Conservation (phyloP, 2,888 invertebrate species). For the Amitus sp. region DNA sequence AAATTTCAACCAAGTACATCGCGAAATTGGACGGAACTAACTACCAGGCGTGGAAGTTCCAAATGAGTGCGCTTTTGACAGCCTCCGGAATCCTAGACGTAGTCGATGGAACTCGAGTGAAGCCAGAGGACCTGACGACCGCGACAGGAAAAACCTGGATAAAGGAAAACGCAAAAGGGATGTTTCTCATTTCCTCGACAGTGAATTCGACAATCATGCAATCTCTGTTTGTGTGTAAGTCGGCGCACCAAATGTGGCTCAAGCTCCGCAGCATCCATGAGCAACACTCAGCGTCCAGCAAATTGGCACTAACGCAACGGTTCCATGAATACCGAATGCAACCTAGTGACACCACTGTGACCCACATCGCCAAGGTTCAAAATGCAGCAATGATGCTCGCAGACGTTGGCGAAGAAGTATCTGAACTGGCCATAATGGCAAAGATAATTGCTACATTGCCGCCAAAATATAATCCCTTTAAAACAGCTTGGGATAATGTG, state of each 20-base stretch:
- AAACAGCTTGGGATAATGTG: no score
- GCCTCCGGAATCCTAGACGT: conserved; percentile 17
- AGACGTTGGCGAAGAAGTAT: no score
- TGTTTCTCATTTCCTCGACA: no score
- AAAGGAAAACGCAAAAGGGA: no score
- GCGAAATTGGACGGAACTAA: conserved; percentile 18
- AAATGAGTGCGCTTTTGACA: conserved; percentile 13
- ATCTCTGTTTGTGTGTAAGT: conserved; percentile 36
- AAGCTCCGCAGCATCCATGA: conserved; percentile 39
- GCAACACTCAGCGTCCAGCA: conserved; percentile 44
- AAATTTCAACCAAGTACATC: conserved; percentile 6
- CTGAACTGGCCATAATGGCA: no score
- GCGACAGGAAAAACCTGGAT: no score
- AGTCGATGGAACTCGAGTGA: conserved; percentile 8
- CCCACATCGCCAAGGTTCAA: conserved; percentile 40
- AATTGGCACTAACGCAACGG: conserved; percentile 33
- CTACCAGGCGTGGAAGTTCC: conserved; percentile 21
- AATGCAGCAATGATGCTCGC: no score
- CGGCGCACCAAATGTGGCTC: conserved; percentile 44
- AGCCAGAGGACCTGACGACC: background rate
- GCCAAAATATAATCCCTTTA: no score
- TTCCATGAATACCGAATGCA: conserved; percentile 41
- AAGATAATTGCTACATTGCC: no score
- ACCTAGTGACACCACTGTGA: conserved; percentile 21
- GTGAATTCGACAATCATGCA: no score